A percentile compares a stretch with the other conserved stretches of the same genome.
Conservation (phyloP, 1,140 invertebrate genomes). For the Pissodes strobi region DNA sequence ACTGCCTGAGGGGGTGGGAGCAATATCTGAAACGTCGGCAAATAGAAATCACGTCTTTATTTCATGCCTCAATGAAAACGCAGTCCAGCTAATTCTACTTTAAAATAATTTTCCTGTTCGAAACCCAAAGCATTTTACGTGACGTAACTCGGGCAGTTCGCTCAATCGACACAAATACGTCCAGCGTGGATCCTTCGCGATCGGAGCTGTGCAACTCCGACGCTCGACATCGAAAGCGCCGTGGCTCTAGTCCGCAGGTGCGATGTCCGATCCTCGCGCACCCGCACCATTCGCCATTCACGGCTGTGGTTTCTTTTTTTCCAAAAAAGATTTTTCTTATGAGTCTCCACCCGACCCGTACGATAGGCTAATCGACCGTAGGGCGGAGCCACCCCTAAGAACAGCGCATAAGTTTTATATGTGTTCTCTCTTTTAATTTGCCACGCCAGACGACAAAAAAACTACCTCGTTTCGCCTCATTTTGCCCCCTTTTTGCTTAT, state of each 20-base stretch:
- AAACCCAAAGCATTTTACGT: not conserved
- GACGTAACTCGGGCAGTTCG: not conserved
- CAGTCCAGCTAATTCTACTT: too few species aligned
- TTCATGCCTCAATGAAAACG: too few species aligned
- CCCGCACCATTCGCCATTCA: conserved; percentile 55
- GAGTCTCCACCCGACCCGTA: conserved; percentile 55
- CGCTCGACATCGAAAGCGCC: conserved; percentile 52
- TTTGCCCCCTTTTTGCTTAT: conserved; percentile 23
- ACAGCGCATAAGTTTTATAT: conserved; percentile 32
- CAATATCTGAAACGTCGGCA: too few species aligned
- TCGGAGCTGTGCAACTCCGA: conserved; percentile 36
- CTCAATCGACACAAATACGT: not conserved
- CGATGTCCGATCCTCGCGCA: conserved; percentile 59
- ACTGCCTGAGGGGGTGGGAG: too few species aligned
- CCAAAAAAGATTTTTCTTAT: conserved; percentile 55
- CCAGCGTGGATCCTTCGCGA: conserved; percentile 36
- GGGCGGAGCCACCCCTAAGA: conserved; percentile 39
- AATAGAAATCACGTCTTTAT: too few species aligned
- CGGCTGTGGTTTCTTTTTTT: conserved; percentile 53
- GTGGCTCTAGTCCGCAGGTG: conserved; percentile 55
- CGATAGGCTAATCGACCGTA: conserved; percentile 54
- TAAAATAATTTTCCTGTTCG: too few species aligned
- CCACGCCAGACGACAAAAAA: conserved; percentile 35
- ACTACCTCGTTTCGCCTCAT: conserved; percentile 24
- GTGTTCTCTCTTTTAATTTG: conserved; percentile 40